Conservation (phyloP, 2,888 invertebrate genomes). For the Meandrusa payeni region DNA sequence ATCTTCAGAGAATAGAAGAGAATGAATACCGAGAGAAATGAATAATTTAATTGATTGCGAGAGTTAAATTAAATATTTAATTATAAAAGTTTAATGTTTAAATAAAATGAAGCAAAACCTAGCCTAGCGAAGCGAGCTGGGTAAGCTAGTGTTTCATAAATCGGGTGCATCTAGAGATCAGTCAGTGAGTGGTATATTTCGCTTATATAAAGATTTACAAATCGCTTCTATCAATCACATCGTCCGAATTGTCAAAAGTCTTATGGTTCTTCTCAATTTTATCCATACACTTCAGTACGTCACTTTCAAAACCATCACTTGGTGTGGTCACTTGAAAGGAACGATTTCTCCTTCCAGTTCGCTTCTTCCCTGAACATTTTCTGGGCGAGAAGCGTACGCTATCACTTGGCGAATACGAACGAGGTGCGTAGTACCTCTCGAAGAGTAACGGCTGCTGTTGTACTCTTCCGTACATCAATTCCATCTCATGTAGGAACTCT, state of each 20-base stretch:
- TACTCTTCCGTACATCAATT: conserved; percentile 85
- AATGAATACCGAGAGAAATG: no score
- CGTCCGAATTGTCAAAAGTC: conserved; percentile 52
- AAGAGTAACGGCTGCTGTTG: conserved; percentile 86
- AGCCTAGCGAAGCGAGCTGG: no score
- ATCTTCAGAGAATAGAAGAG: no score
- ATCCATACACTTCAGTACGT: conserved; percentile 58
- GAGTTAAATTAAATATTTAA: no score
- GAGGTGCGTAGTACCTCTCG: conserved; percentile 84
- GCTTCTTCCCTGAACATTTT: conserved; percentile 51
- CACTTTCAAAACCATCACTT: conserved; percentile 58
- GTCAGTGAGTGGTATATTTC: no score
- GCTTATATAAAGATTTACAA: no score
- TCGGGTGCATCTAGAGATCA: no score
- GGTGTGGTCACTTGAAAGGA: conserved; percentile 53
- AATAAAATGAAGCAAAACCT: no score
- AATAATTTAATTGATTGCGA: no score
- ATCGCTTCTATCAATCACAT: conserved; percentile 44
- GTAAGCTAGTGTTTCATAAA: no score
- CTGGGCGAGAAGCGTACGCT: conserved; percentile 60
- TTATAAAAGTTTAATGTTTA: no score
- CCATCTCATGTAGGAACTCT: conserved; percentile 86
- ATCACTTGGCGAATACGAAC: conserved; percentile 50
- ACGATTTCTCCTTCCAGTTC: conserved; percentile 40
- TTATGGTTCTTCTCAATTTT: conserved; percentile 59